Evolutionary conservation across 2,888 invertebrate genomes (phyloP).

Genomic region (Aplocera efformata): DNA sequence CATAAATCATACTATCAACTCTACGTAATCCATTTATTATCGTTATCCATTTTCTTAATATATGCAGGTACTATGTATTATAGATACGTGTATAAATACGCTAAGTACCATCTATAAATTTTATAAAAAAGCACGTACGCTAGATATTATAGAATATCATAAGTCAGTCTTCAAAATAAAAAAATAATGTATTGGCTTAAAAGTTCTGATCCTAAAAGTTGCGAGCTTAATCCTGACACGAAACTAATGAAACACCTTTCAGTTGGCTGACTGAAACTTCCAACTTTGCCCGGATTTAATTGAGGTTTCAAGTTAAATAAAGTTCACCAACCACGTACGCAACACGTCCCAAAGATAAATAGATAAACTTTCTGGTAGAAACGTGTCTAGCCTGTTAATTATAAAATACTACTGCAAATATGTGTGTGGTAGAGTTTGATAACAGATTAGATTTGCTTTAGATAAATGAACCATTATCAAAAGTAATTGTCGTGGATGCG

Average conservation of each 20-base stretch:
- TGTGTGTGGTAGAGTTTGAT: background rate
- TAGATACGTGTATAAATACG: too few species aligned
- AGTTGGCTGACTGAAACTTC: conserved; percentile 21
- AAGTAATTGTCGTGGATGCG: too few species aligned
- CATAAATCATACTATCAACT: too few species aligned
- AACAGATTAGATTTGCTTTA: background rate
- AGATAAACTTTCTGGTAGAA: conserved; percentile 1
- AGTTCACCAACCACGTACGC: conserved; percentile 5
- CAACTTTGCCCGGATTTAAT: conserved; percentile 17
- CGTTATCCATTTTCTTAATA: too few species aligned
- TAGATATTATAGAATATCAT: too few species aligned
- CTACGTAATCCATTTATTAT: too few species aligned
- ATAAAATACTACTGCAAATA: background rate
- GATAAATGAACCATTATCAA: too few species aligned
- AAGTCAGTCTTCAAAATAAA: too few species aligned
- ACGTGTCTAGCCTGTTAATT: conserved; percentile 11
- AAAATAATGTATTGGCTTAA: conserved; percentile 23
- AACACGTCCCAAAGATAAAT: conserved; percentile 8
- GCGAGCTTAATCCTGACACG: conserved; percentile 17
- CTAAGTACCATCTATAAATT: too few species aligned
- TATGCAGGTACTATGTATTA: too few species aligned
- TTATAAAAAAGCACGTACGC: too few species aligned
- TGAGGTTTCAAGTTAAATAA: conserved; percentile 10
- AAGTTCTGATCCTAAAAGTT: conserved; percentile 25
- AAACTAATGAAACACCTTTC: conserved; percentile 26